Base-by-base conservation (phyloP, 2,113 vertebrate species). In the Sylvilagus bachmani region DNA sequence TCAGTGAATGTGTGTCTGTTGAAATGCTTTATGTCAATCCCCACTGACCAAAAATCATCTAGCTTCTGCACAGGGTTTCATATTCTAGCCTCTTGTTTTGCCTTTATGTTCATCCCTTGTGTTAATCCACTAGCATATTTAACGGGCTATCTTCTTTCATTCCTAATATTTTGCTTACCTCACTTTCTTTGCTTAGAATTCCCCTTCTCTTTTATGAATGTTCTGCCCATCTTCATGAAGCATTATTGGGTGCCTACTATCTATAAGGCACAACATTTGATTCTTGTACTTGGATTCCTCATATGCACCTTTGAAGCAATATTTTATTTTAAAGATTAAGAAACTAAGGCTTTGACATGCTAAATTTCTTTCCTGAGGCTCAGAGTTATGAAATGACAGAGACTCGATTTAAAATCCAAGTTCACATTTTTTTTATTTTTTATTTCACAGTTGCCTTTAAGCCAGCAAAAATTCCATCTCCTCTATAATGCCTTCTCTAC, bases 381-480 rank as follows among this genome's bases (percentile, higher is more conserved):
- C 16, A 69, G 38, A 51, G 10, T 16, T 80, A 51, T 73, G 61
- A 90, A 74, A 71, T 83, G 36, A 44, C 24, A 73, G 67, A 94
- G 53, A 61, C 29, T 66, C 75, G 71, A 91, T 71, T 93, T 87
- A 89, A 92, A 93, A 91, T 27, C 31, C 19, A 31, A 93, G 38
- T 89, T 94, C 51, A 70, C 1, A 25, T 24, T 73, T 84, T 73
- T 84, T 87, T 69, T n/a, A 27, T 51, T 38, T 33, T 33, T 17
- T n/a, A 84, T 92, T 94, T 91, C 66, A 89, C 14, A 87, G n/a
- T 88, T 85, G 21, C 33, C 36, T 71, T 93, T n/a, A 58, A 92
- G 38, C n/a, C 36, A 90, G 33, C n/a, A 94, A 93, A 94, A 94
- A 73, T 86, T 77, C 19, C 25, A 36, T 77, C 21, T 87, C 36